phyloP scores from a whole-genome alignment of 2,888 invertebrate species.

The Malachius bipustulatus region DNA sequence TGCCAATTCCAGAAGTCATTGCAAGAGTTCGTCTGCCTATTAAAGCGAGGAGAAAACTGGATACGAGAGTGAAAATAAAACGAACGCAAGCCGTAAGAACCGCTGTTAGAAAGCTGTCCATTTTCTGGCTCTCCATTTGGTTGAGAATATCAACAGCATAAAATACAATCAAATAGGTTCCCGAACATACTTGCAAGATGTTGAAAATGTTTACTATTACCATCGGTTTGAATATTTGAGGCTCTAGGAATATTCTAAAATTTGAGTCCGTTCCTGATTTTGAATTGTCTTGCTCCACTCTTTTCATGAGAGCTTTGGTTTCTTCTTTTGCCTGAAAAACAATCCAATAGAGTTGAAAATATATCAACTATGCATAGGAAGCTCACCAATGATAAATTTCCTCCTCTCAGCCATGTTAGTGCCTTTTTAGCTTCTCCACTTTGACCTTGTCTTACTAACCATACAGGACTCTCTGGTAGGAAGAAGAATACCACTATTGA shows the following conservation, averaged over 20 bases:
- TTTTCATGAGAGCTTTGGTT: constrained; percentile 48
- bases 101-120: constrained; percentile 47
- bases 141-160: constrained; percentile 64
- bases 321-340: constrained; percentile 46
- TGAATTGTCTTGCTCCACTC: constrained; percentile 45
- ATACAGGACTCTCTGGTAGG: constrained; percentile 64
- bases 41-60: constrained; percentile 51
- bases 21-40: constrained; percentile 55
- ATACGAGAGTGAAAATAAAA: constrained; percentile 50
- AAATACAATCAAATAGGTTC: constrained; percentile 66
- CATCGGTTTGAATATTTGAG: constrained; percentile 58
- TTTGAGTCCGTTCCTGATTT: constrained; percentile 32
- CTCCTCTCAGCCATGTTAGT: constrained; percentile 32
- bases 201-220: constrained; percentile 62
- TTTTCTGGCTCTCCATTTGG: constrained; percentile 39
- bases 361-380: constrained; percentile 3
- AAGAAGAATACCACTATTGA: constrained; percentile 49
- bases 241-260: constrained; percentile 38
- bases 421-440: constrained; percentile 38
- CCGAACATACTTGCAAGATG: constrained; percentile 59
- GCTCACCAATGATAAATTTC: constrained; percentile 31
- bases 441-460: constrained; percentile 53
- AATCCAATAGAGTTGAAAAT: background rate
- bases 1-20: constrained; percentile 54
- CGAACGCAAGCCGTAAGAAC: constrained; percentile 58